Base-by-base conservation (phyloP, 2,888 invertebrate species). In the Adela reaumurella region DNA sequence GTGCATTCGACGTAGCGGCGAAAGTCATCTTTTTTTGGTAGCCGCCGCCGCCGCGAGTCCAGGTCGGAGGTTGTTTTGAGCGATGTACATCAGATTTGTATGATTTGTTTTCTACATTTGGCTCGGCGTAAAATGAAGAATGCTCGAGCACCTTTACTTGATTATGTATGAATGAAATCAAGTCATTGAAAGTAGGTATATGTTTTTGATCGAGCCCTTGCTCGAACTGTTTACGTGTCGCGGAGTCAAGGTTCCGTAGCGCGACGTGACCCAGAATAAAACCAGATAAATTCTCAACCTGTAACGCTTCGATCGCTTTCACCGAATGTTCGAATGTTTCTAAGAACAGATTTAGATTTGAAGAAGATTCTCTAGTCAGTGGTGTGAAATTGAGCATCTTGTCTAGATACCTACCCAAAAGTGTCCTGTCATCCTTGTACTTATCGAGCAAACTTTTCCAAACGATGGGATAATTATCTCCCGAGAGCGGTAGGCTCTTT, bases 401-500 rank as follows among this genome's bases (percentile, higher is more conserved):
- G 10, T 52, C 52, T 14, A 50, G 24, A 44, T 50, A 52, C 16
- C 44, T 45, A 41, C 52, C 47, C 2, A 49, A 28, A 14, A 54
- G 35, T 41, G 45, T 35, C 43, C 53, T 19, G 10, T 51, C 50
- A 44, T 54, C 54, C 19, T 53, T 50, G 42, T 54, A 53, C 45
- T 53, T 54, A 28, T 52, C 49, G 6, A 54, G 20, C 49, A 54
- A 46, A 17, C 46, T 48, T 47, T 53, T 24, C 54, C 51, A 54
- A 11, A 53, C 50, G 19, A 53, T 18, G 17, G 46, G 43, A 20
- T 54, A 53, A 43, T 53, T 54, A 47, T 8, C 35, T 3, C 11
- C 35, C 3, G 35, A 14, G 3, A 35, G 6, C 3, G 35, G 35
- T 14, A 35, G 14, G 14, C 35, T 35, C 14, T 35, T 35, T 14